Evolutionary conservation across 2,888 invertebrate genomes (phyloP).

Genomic region (Spilosoma lubricipeda): DNA sequence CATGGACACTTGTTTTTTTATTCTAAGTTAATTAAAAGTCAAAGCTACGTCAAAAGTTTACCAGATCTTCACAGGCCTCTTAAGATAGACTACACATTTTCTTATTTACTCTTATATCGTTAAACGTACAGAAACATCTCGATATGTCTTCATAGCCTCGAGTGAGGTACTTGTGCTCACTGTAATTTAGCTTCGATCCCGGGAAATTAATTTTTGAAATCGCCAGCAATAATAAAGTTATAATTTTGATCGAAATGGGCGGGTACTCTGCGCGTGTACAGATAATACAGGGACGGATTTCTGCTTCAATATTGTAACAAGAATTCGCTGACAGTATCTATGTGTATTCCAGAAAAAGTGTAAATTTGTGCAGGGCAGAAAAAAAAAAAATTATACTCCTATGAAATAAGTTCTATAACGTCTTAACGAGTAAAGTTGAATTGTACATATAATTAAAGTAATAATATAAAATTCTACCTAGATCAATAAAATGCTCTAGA

Average conservation of each 20-base stretch:
- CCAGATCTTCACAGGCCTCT: not conserved
- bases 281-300: conserved; percentile 65
- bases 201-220: conserved; percentile 84
- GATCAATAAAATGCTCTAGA: too few relatives aligned
- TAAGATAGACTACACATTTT: conserved; percentile 9
- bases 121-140: conserved; percentile 27
- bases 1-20: too few relatives aligned
- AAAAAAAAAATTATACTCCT: not conserved
- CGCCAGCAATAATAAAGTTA: conserved; percentile 83
- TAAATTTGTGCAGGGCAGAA: not conserved
- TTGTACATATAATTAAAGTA: too few relatives aligned
- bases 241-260: conserved; percentile 79
- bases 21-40: not conserved
- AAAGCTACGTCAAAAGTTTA: not conserved
- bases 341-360: too few relatives aligned
- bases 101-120: conserved; percentile 22
- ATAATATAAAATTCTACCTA: too few relatives aligned
- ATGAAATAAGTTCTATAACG: not conserved
- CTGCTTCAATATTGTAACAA: conserved; percentile 27
- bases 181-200: conserved; percentile 80
- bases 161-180: conserved; percentile 53
- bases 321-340: not conserved
- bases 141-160: conserved; percentile 40
- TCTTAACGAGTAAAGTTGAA: too few relatives aligned
- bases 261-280: conserved; percentile 68